Percentiles rank a stretch among this genome's conserved stretches.
Conservation (phyloP, 64 coral and sea anemone genomes). For the Montipora sp. region DNA sequence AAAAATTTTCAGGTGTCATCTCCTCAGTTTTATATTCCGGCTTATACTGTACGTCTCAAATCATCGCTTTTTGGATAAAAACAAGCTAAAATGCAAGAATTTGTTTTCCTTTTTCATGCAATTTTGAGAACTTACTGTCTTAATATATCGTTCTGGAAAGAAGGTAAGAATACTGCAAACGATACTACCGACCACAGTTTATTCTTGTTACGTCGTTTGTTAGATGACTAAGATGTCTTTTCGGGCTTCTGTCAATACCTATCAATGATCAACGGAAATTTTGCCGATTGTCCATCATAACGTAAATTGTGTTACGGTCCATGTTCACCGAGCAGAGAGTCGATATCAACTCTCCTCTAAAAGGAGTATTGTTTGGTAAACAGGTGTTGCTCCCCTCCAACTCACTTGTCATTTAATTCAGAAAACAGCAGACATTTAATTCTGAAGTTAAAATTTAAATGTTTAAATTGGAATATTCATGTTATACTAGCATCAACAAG, state of each 20-base stretch:
- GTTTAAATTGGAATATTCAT: conserved; percentile 31
- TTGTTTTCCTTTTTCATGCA: neutral
- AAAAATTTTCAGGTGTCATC: conserved; percentile 18
- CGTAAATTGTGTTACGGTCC: neutral
- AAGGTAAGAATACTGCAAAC: neutral
- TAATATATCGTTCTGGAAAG: neutral
- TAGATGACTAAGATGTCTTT: neutral
- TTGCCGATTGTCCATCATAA: neutral
- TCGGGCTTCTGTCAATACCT: neutral
- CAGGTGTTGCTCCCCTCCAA: conserved; percentile 4
- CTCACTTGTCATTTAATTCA: neutral
- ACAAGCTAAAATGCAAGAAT: conserved; percentile 30
- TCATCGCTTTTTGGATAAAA: neutral
- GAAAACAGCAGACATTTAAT: conserved; percentile 5
- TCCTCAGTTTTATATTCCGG: neutral
- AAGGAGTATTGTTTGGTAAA: conserved; percentile 14
- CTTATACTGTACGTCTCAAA: neutral
- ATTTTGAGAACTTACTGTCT: neutral
- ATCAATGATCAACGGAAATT: neutral
- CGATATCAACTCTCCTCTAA: conserved; percentile 1
- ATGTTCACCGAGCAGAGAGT: neutral
- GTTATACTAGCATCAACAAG: neutral
- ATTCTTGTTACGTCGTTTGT: neutral
- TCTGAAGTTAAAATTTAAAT: conserved; percentile 5
- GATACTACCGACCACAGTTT: neutral